phyloP scores from a whole-genome alignment of 2,113 vertebrate species.

The Labeo rohita region DNA sequence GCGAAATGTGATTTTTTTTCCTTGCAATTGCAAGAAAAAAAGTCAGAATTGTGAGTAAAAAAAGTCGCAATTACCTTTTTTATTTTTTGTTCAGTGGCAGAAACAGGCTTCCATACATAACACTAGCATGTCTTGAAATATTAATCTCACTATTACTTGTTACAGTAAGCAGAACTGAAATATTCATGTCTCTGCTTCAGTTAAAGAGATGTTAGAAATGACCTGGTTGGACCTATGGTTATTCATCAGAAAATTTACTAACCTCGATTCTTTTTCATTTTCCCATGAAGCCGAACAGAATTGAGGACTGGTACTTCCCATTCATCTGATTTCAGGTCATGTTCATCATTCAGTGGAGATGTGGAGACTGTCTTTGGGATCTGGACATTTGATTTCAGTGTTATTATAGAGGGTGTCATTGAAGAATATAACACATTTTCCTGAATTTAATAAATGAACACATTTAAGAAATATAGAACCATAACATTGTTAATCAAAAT shows the following conservation, averaged over 20 bases:
- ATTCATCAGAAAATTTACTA: slow-evolving; percentile 12
- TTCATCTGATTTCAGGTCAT: slow-evolving; percentile 31
- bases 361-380: slow-evolving; percentile 13
- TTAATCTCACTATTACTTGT: neutral
- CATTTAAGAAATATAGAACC: neutral
- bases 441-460: neutral
- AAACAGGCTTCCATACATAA: neutral
- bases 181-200: neutral
- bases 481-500: neutral
- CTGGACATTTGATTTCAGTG: slow-evolving; percentile 12
- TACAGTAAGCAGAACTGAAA: neutral
- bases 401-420: neutral
- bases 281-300: slow-evolving; percentile 17
- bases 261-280: slow-evolving; percentile 50
- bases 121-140: neutral
- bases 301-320: slow-evolving; percentile 1
- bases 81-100: no score
- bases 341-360: slow-evolving; percentile 35
- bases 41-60: no score
- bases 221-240: neutral
- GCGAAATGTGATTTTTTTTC: no score
- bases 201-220: neutral
- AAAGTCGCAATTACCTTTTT: no score
- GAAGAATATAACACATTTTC: neutral
- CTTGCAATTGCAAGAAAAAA: no score